These are phyloP conservation scores for Micromussa lordhowensis DNA, from an alignment of 92 coral and sea anemone genomes.

Conservation along the genomic window DNA sequence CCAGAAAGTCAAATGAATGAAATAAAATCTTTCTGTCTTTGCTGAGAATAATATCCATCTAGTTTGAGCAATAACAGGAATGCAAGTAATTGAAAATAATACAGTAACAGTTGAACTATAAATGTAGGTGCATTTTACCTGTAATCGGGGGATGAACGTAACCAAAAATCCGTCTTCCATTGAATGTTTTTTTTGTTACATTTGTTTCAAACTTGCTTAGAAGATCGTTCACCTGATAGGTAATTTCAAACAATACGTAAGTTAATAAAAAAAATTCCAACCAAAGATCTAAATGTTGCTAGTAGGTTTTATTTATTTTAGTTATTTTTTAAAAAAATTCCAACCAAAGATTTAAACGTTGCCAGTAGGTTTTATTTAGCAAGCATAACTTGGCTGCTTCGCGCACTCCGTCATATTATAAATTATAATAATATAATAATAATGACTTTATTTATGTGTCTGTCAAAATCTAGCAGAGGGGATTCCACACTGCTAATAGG, in stretches of 20 bases:
- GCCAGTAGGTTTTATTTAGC: no score
- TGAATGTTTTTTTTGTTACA: constrained; percentile 16
- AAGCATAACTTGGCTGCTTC: no score
- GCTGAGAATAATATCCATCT: neutral
- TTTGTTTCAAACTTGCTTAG: constrained; percentile 48
- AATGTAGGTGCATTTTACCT: constrained; percentile 30
- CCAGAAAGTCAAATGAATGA: neutral
- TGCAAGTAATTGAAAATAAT: neutral
- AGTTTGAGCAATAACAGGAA: neutral
- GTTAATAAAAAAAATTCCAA: neutral
- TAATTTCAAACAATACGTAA: neutral
- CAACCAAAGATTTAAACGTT: no score
- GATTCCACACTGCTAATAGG: no score
- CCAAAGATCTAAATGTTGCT: no score
- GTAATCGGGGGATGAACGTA: constrained; percentile 74
- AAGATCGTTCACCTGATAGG: constrained; percentile 38
- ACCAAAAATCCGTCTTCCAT: constrained; percentile 72
- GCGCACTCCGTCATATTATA: no score
- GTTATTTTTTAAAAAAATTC: no score
- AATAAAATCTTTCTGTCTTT: neutral
- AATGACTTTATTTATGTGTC: no score
- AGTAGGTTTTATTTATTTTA: no score
- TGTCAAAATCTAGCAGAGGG: no score
- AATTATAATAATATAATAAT: no score
- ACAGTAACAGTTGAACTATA: neutral